phyloP scores from a whole-genome alignment of 2,888 invertebrate genomes.

The Thecophora atra region DNA sequence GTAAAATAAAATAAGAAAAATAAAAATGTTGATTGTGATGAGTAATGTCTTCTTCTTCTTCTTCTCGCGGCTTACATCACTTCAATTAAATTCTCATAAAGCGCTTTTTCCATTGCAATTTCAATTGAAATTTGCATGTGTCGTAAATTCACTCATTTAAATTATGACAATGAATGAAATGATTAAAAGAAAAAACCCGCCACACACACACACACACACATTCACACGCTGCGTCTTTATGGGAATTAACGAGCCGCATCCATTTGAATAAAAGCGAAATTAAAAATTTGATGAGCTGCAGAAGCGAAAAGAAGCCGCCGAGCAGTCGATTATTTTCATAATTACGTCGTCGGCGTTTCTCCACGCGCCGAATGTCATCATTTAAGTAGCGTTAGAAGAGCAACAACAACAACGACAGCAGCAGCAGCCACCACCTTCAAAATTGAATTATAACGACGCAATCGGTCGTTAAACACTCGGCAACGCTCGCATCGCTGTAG shows the following conservation, averaged over 20 bases:
- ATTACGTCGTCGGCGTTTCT: constrained; percentile 8
- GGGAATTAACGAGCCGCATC: neutral
- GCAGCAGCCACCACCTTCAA: neutral
- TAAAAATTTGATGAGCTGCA: neutral
- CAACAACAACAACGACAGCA: constrained; percentile 19
- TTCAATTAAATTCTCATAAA: constrained; percentile 58
- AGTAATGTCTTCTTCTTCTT: constrained; percentile 29
- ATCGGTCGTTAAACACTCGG: neutral
- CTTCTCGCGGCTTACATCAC: constrained; percentile 56
- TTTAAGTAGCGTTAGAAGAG: constrained; percentile 37
- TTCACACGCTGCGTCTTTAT: neutral
- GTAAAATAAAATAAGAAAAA: neutral
- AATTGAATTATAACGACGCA: neutral
- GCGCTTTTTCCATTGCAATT: constrained; percentile 40
- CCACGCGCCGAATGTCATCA: constrained; percentile 40
- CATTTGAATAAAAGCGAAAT: neutral
- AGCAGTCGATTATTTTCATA: neutral
- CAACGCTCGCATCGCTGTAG: neutral
- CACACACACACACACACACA: neutral
- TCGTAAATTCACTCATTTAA: constrained; percentile 59
- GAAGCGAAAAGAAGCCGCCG: too few species aligned
- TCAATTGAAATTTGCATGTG: constrained; percentile 48
- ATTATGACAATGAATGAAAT: neutral
- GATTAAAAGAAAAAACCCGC: too few species aligned
- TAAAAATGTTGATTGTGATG: too few species aligned